These are phyloP conservation scores for Elaphurus davidianus DNA, from an alignment of 2,113 vertebrate species.

Conservation along the genomic window DNA sequence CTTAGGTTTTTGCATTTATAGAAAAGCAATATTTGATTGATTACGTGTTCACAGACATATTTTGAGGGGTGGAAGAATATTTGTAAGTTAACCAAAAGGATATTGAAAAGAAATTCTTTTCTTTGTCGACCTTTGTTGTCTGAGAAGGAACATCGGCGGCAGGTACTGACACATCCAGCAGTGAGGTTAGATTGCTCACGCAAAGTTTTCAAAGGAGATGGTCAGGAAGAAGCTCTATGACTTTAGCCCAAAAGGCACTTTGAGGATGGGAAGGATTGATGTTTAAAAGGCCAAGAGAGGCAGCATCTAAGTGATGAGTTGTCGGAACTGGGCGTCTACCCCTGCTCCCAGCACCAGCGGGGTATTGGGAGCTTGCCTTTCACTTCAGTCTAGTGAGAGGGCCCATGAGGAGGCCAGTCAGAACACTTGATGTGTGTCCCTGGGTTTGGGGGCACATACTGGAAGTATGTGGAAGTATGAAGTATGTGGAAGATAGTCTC, in stretches of 20 bases:
- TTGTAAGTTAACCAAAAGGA: not conserved
- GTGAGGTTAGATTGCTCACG: not conserved
- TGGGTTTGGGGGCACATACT: not conserved
- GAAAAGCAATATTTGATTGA: not conserved
- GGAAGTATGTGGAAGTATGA: not conserved
- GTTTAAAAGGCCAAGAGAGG: not conserved
- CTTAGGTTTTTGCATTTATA: not conserved
- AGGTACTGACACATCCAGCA: not conserved
- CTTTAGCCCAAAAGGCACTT: not conserved
- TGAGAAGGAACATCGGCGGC: not conserved
- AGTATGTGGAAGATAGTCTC: not conserved
- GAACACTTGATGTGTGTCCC: not conserved
- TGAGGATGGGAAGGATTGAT: not conserved
- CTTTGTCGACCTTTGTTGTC: too few relatives aligned
- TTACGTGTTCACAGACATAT: not conserved
- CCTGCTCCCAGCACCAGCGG: not conserved
- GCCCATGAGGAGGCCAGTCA: not conserved
- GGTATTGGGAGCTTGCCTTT: not conserved
- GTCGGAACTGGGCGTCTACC: fast-evolving
- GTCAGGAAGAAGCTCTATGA: not conserved
- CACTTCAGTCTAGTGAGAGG: not conserved
- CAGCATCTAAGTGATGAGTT: not conserved
- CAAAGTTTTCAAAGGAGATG: not conserved
- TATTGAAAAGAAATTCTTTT: not conserved
- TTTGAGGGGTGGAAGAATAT: not conserved